Percentiles rank a stretch among this genome's conserved stretches.
Evolutionary conservation across 2,888 invertebrate species (phyloP).

Genomic region (Erannis defoliaria): DNA sequence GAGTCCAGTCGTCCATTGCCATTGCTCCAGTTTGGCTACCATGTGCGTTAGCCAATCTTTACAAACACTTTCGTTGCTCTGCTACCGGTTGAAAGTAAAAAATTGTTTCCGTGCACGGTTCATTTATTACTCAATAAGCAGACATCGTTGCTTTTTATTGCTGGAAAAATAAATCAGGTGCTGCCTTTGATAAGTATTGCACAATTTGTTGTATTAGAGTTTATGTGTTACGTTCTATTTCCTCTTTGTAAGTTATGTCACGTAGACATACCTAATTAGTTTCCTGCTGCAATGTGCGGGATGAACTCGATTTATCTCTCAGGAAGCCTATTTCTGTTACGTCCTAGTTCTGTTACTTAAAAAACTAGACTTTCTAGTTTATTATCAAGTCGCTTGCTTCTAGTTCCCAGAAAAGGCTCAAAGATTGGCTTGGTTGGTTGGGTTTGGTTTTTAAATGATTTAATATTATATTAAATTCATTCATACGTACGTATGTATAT

Average conservation of each 20-base stretch:
- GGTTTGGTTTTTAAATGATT: no score
- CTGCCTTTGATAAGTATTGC: slow-evolving; percentile 47
- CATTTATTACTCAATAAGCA: slow-evolving; percentile 58
- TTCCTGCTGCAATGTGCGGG: slow-evolving; percentile 42
- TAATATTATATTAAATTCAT: no score
- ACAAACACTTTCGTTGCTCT: slow-evolving; percentile 48
- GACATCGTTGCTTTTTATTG: slow-evolving; percentile 37
- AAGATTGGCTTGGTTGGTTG: neutral
- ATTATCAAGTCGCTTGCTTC: neutral
- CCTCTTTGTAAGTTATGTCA: slow-evolving; percentile 51
- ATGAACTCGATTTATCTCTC: slow-evolving; percentile 44
- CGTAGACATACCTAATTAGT: slow-evolving; percentile 31
- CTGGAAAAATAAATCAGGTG: slow-evolving; percentile 43
- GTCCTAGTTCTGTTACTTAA: no score
- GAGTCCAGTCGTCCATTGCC: slow-evolving; percentile 14
- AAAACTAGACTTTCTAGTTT: slow-evolving; percentile 27
- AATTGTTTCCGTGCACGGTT: slow-evolving; percentile 63
- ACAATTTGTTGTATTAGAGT: slow-evolving; percentile 52
- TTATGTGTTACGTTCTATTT: slow-evolving; percentile 47
- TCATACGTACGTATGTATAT: no score
- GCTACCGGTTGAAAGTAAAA: slow-evolving; percentile 50
- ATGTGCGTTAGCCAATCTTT: slow-evolving; percentile 28
- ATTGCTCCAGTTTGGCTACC: slow-evolving; percentile 15
- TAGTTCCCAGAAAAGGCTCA: neutral
- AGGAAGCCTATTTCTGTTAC: slow-evolving; percentile 28